A percentile compares a stretch with the other conserved stretches of the same genome.
These are phyloP conservation scores for Patella caerulea DNA, from an alignment of 2,888 invertebrate genomes.

Conservation along the genomic window DNA sequence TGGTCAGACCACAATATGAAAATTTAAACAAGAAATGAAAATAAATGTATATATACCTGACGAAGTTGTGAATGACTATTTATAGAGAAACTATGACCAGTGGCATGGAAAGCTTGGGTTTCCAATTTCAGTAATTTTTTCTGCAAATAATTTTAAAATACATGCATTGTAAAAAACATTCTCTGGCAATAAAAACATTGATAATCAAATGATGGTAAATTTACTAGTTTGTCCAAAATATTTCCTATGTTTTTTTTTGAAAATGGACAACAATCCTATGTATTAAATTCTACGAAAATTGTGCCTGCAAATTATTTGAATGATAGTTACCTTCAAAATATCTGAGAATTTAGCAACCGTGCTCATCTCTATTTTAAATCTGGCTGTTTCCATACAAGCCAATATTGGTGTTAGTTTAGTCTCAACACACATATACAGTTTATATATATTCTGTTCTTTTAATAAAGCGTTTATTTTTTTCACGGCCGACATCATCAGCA, in stretches of 20 bases:
- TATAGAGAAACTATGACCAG: conserved; percentile 53
- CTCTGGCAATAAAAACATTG: no score
- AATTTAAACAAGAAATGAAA: not conserved
- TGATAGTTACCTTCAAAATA: conserved; percentile 52
- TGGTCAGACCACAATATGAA: not conserved
- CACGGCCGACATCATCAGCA: conserved; percentile 39
- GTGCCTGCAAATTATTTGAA: not conserved
- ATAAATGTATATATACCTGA: conserved; percentile 46
- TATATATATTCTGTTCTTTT: conserved; percentile 47
- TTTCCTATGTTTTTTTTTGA: no score
- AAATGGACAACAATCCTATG: no score
- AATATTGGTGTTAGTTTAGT: conserved; percentile 56
- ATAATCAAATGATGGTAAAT: no score
- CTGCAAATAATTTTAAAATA: conserved; percentile 35
- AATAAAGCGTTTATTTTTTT: conserved; percentile 40
- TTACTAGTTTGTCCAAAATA: no score
- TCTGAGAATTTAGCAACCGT: conserved; percentile 52
- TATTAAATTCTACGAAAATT: no score
- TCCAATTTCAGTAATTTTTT: conserved; percentile 51
- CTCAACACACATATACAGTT: conserved; percentile 56
- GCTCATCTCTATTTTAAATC: conserved; percentile 50
- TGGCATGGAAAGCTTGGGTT: conserved; percentile 48
- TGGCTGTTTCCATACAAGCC: conserved; percentile 58
- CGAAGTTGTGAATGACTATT: conserved; percentile 63
- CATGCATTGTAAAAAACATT: not conserved